Evolutionary conservation across 2,888 invertebrate genomes (phyloP), one percentile per base, ranked within the genome.

Genomic region (Hirtodrosophila cameraria): DNA sequence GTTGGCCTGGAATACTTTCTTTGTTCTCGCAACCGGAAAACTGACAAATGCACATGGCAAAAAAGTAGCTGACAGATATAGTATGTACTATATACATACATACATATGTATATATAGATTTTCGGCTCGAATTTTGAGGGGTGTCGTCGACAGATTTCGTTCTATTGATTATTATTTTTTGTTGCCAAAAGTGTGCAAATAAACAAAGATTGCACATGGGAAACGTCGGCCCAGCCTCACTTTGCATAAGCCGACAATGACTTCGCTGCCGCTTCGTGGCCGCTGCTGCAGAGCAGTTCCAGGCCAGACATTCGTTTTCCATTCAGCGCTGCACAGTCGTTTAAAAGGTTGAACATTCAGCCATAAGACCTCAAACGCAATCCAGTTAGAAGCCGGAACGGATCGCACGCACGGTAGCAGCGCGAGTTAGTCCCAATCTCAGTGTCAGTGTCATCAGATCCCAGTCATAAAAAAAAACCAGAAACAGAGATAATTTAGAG

Each of bases 301-400:
- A 75, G 57, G 46, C 62, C 73, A 66, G 75, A 73, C 73, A 55
- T 27, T 20, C 27, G 54, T 27, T 61, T 82, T 82, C 82, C 82
- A 82, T 82, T 82, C 82, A 82, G 82, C 82, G 77, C 79, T 67
- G 79, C 77, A 75, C 66, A 70, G 81, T 50, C 79, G 73, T 69
- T 82, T 83, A 83, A 79, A 82, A 83, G 79, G 54, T 68, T 52
- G 49, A 38, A 50, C 77, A 82, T 83, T 83, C 84, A 82, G 82
- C 84, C 61, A 75, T 81, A 79, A 70, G 72, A 33, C 61, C 69
- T 81, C 81, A 82, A 83, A 77, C 81, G 84, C 60, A 66, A 84
- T 73, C 61, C 77, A 82, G 84, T 81, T 77, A 76, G 83, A 70
- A 67, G 64, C 78, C 80, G 78, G 66, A 77, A 77, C 81, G 77